Evolutionary conservation across 2,113 vertebrate species (phyloP).

Genomic region (Pseudorasbora parva): DNA sequence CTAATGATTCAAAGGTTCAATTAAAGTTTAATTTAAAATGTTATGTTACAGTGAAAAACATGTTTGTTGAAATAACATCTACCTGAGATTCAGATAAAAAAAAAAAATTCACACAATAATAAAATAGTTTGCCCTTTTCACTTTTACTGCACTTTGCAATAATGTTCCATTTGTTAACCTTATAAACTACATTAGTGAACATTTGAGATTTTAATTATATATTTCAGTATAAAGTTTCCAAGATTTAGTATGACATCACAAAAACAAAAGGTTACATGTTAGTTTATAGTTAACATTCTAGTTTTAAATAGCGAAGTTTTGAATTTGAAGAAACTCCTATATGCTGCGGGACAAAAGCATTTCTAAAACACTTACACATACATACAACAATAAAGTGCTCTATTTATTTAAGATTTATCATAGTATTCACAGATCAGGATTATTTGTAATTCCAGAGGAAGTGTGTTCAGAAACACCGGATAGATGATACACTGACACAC

Average conservation of each 20-base stretch:
- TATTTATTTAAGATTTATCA: background rate
- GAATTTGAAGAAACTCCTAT: background rate
- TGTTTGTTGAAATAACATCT: too few relatives aligned
- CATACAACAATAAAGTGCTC: background rate
- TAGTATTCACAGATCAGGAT: background rate
- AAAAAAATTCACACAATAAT: too few relatives aligned
- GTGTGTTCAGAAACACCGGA: slow-evolving; percentile 11
- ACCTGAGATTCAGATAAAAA: too few relatives aligned
- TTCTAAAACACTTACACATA: background rate
- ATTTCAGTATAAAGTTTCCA: background rate
- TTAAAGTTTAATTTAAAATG: background rate
- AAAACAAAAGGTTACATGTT: background rate
- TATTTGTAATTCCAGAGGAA: slow-evolving; percentile 14
- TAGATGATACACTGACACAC: slow-evolving; percentile 16
- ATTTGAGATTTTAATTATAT: too few relatives aligned
- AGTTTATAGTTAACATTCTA: background rate
- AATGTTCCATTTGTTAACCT: too few relatives aligned
- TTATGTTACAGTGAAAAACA: too few relatives aligned
- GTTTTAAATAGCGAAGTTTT: background rate
- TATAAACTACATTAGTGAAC: too few relatives aligned
- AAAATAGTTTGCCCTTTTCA: too few relatives aligned
- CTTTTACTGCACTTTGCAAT: too few relatives aligned
- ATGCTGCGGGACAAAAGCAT: background rate
- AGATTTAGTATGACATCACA: background rate
- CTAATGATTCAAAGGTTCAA: background rate